A percentile compares a stretch with the other conserved stretches of the same genome.
These are phyloP conservation scores for Hyles vespertilio DNA, from an alignment of 1,140 invertebrate species.

Conservation along the genomic window DNA sequence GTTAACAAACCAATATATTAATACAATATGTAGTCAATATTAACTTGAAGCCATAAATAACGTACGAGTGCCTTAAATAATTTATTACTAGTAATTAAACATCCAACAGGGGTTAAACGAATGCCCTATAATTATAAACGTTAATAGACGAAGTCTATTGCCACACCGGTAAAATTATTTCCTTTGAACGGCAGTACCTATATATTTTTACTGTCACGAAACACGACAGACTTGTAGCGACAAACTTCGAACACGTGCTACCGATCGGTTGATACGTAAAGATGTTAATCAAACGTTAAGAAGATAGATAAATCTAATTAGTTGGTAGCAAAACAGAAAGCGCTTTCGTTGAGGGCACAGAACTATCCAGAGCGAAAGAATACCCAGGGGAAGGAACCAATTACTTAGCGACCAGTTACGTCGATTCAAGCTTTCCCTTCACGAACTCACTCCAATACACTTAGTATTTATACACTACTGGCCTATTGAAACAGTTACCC, in stretches of 20 bases:
- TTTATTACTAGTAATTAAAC: constrained; percentile 2
- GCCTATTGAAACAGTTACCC: constrained; percentile 8
- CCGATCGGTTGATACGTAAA: constrained; percentile 4
- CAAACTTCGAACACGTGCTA: neutral
- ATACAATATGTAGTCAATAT: neutral
- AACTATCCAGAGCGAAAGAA: constrained; percentile 35
- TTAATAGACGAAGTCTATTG: constrained; percentile 3
- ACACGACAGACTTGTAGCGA: neutral
- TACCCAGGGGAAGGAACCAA: constrained; percentile 40
- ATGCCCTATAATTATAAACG: constrained; percentile 3
- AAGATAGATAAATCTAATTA: constrained; percentile 45
- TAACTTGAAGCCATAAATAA: neutral
- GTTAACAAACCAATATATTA: no score
- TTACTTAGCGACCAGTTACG: constrained; percentile 50
- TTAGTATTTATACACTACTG: constrained; percentile 6
- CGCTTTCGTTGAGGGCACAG: constrained; percentile 40
- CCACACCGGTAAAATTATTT: constrained; percentile 1
- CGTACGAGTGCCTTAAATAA: neutral
- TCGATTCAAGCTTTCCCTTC: constrained; percentile 35
- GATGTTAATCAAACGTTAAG: constrained; percentile 9
- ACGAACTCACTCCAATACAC: constrained; percentile 12
- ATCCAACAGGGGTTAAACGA: constrained; percentile 2
- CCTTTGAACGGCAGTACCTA: neutral
- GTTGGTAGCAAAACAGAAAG: constrained; percentile 31
- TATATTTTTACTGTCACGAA: neutral